A percentile compares a stretch with the other conserved stretches of the same genome.
Conservation (phyloP, 2,888 invertebrate genomes). For the Cacoxenus indagator region DNA sequence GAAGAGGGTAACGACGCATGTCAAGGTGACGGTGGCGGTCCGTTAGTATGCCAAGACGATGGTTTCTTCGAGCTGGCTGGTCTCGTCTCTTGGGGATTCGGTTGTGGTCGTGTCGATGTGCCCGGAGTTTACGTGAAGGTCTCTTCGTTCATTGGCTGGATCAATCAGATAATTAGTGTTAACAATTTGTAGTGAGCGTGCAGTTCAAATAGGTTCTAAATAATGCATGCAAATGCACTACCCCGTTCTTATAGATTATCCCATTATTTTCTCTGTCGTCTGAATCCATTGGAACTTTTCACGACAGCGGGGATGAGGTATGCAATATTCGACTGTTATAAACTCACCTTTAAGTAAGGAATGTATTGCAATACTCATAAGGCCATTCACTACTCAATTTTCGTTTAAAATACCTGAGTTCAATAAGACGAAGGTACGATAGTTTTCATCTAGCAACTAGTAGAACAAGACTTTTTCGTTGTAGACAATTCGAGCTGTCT, state of each 20-base stretch:
- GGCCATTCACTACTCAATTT: not conserved
- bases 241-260: conserved; percentile 50
- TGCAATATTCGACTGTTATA: conserved; percentile 49
- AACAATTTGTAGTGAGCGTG: conserved; percentile 81
- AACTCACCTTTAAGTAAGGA: conserved; percentile 34
- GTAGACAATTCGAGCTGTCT: no score
- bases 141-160: conserved; percentile 96
- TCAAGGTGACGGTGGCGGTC: conserved; percentile 96
- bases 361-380: not conserved
- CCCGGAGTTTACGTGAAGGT: conserved; percentile 98
- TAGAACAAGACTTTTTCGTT: no score
- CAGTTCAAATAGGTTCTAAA: not conserved
- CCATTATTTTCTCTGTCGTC: not conserved
- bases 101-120: conserved; percentile 92
- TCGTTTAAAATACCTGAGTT: no score
- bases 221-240: conserved; percentile 27
- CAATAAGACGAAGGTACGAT: no score
- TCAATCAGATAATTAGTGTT: conserved; percentile 96
- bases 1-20: conserved; percentile 94
- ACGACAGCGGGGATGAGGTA: conserved; percentile 42
- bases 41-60: conserved; percentile 91
- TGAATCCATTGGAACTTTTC: conserved; percentile 31
- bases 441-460: no score
- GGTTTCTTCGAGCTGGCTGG: conserved; percentile 94
- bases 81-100: conserved; percentile 95